These are phyloP conservation scores for Tipula confusa DNA, from an alignment of 2,888 invertebrate genomes.

Conservation along the genomic window DNA sequence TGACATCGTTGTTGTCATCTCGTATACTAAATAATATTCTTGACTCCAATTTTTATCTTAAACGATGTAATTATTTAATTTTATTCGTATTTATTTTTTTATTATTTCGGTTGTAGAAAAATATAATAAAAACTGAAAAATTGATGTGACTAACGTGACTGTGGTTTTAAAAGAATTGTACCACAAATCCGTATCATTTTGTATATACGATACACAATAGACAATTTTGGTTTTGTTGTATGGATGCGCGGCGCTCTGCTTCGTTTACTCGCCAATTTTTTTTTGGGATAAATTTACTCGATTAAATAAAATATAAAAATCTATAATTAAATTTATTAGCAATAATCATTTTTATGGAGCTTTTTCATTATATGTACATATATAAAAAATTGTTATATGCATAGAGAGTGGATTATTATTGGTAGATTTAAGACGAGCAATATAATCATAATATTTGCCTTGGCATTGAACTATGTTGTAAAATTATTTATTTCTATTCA, in stretches of 20 bases:
- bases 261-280: neutral
- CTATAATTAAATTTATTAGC: constrained; percentile 3
- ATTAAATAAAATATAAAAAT: neutral
- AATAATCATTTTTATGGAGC: neutral
- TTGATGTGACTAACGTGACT: neutral
- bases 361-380: neutral
- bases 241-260: neutral
- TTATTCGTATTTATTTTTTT: neutral
- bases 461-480: neutral
- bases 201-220: neutral
- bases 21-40: neutral
- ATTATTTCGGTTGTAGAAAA: neutral
- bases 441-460: neutral
- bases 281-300: neutral
- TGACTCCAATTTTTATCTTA: constrained; percentile 1
- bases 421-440: neutral
- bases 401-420: neutral
- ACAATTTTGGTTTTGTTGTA: neutral
- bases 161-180: neutral
- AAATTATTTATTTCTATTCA: neutral
- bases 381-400: no score
- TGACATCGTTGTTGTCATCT: neutral
- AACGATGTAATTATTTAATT: neutral
- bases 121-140: neutral
- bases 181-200: no score